Conservation (phyloP, 2,888 invertebrate species). For the Ceraclea dissimilis region DNA sequence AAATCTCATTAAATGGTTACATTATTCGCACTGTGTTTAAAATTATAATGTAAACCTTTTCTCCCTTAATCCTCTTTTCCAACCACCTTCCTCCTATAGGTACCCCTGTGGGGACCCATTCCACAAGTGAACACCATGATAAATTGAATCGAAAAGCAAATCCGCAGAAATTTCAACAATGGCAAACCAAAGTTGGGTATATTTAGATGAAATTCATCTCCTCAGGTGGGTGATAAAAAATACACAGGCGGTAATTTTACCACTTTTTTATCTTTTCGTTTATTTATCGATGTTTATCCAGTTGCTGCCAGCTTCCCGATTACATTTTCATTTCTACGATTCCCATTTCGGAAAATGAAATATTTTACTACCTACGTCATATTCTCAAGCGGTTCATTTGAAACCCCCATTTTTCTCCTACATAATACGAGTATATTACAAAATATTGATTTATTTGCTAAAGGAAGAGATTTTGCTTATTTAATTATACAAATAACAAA, state of each 20-base stretch:
- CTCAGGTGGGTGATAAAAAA: conserved; percentile 16
- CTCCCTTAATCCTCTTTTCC: neutral
- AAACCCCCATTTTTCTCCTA: too few relatives aligned
- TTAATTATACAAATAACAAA: too few relatives aligned
- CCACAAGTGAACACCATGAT: conserved; percentile 15
- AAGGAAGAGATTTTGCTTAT: too few relatives aligned
- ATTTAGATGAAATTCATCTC: conserved; percentile 2
- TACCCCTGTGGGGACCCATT: neutral
- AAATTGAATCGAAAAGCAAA: conserved; percentile 24
- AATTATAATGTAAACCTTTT: neutral
- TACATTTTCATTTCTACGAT: conserved; percentile 3
- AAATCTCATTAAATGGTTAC: neutral
- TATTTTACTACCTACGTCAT: too few relatives aligned
- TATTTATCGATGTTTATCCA: conserved; percentile 12
- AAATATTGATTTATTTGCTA: too few relatives aligned
- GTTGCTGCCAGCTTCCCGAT: neutral
- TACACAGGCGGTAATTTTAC: conserved; percentile 8
- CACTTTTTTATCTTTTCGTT: conserved; percentile 11
- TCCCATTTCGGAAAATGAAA: neutral
- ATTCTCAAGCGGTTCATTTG: too few relatives aligned
- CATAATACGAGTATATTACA: too few relatives aligned
- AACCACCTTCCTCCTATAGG: neutral
- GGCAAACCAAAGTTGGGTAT: neutral
- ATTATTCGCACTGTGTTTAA: neutral
- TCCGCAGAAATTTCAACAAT: conserved; percentile 12